Evolutionary conservation across 2,797 vertebrate species (phyloP).

Genomic region (Lithobates pipiens): DNA sequence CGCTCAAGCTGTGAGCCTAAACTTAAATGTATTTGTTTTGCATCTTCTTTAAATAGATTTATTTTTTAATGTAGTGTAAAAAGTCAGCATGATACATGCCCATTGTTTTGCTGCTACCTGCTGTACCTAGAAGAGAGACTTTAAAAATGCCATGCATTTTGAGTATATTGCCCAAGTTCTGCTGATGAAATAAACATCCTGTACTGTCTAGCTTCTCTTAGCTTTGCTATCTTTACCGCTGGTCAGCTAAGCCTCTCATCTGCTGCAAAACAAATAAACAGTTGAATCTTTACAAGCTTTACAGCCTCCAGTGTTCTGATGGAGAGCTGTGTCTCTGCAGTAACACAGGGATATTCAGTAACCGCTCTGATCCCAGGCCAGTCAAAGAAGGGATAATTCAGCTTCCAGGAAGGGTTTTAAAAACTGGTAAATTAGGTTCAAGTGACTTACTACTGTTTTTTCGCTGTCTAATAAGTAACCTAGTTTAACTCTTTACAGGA

Average conservation of each 20-base stretch:
- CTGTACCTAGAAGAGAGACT: background rate
- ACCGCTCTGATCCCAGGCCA: slow-evolving; percentile 26
- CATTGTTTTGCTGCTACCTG: background rate
- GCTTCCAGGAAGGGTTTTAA: background rate
- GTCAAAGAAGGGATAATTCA: slow-evolving; percentile 19
- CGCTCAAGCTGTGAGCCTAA: too few species aligned
- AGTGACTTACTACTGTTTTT: slow-evolving; percentile 20
- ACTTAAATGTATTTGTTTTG: too few species aligned
- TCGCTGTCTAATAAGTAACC: background rate
- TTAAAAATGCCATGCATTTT: background rate
- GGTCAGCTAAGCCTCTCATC: slow-evolving; percentile 41
- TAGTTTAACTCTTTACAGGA: background rate
- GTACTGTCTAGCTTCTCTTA: background rate
- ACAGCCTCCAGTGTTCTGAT: slow-evolving; percentile 35
- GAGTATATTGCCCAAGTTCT: background rate
- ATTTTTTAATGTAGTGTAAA: background rate
- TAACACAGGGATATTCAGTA: slow-evolving; percentile 6
- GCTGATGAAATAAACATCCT: slow-evolving; percentile 16
- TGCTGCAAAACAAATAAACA: slow-evolving; percentile 43
- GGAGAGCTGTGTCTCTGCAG: background rate
- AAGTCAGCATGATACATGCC: background rate
- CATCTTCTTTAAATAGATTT: background rate
- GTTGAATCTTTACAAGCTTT: slow-evolving; percentile 30
- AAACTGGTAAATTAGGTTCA: slow-evolving; percentile 30
- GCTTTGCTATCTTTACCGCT: background rate